phyloP scores from a whole-genome alignment of 1,140 invertebrate species.

The Littorina saxatilis region DNA sequence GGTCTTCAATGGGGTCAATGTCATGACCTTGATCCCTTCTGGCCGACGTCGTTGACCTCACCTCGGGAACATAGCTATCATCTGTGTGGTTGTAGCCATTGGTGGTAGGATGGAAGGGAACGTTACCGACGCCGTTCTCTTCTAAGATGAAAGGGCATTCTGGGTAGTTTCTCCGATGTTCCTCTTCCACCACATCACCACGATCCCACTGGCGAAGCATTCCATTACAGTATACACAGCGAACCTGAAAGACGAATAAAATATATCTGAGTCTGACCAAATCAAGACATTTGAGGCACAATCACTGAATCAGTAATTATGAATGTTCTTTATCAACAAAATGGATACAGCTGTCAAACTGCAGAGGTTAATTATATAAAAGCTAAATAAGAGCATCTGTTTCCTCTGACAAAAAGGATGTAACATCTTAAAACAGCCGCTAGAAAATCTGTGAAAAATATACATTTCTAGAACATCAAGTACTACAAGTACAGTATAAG shows the following conservation, averaged over 20 bases:
- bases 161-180: constrained; percentile 90
- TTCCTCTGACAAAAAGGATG: no score
- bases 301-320: no score
- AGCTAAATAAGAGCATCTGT: no score
- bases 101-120: constrained; percentile 17
- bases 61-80: constrained; percentile 27
- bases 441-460: no score
- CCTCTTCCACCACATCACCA: constrained; percentile 91
- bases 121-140: constrained; percentile 30
- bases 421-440: no score
- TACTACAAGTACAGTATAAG: no score
- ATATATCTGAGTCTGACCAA: no score
- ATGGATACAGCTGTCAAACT: no score
- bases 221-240: constrained; percentile 42
- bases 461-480: no score
- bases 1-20: background rate
- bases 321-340: no score
- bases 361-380: no score
- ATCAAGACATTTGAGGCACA: no score
- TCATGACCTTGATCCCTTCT: background rate
- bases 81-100: constrained; percentile 22
- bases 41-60: background rate
- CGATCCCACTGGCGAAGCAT: constrained; percentile 71
- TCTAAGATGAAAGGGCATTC: constrained; percentile 83
- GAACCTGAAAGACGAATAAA: constrained; percentile 11